Percentiles rank a stretch among this genome's conserved stretches.
phyloP scores from a whole-genome alignment of 2,888 invertebrate genomes.

The Morpho deidamia region DNA sequence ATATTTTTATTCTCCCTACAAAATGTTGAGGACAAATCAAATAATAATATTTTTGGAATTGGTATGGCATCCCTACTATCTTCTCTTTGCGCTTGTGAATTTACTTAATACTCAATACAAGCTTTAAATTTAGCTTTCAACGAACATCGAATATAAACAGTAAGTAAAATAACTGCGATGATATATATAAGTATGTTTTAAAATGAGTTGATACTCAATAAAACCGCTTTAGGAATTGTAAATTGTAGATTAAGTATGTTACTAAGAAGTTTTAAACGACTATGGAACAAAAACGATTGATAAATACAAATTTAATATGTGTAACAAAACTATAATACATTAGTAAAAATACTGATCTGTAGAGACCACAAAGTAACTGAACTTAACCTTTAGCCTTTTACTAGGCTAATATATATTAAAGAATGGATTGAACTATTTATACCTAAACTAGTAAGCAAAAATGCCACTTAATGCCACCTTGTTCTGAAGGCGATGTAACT shows the following conservation, averaged over 20 bases:
- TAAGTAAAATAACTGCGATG: neutral
- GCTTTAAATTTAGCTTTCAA: conserved; percentile 11
- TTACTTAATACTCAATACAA: conserved; percentile 24
- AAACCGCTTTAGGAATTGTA: neutral
- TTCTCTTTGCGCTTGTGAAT: conserved; percentile 19
- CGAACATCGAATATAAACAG: neutral
- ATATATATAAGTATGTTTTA: neutral
- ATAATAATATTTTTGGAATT: neutral
- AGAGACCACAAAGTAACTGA: no score
- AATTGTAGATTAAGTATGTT: no score
- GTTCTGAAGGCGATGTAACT: neutral
- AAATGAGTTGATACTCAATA: neutral
- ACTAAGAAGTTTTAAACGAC: no score
- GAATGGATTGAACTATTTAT: no score
- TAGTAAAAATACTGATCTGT: neutral
- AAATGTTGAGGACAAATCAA: no score
- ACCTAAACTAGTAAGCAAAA: neutral
- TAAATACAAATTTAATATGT: neutral
- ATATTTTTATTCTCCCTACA: no score
- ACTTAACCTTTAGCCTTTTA: no score
- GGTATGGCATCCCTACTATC: conserved; percentile 12
- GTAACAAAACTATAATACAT: neutral
- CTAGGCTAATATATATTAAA: no score
- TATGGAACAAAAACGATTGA: no score
- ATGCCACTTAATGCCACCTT: conserved; percentile 16